Base-by-base conservation (phyloP, 1,140 invertebrate genomes). In the Parasteatoda tepidariorum region DNA sequence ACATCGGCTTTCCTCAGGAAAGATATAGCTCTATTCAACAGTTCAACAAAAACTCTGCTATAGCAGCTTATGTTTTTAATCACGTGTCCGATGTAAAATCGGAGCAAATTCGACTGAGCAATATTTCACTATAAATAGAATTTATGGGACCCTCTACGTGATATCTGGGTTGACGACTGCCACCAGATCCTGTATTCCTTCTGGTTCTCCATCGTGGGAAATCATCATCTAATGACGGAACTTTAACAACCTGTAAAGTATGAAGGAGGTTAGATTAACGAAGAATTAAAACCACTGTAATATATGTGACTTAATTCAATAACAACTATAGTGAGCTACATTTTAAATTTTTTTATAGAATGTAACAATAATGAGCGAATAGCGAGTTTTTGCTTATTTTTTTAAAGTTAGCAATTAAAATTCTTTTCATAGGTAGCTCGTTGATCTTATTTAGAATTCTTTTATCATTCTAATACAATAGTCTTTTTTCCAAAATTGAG, bases 101-200 rank as follows among this genome's bases (percentile, higher is more conserved):
- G 48, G 75, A 74, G 68, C 88, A 88, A 18, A 88, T 64, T 33
- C 84, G 26, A 78, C 86, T 87, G 48, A 88, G 82, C 26, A 88
- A 78, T 22, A 88, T 88, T 79, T 88, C 87, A 28, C 86, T 86
- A 75, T 88, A 88, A 28, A 86, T 81, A 1, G 88, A 86, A 76
- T 88, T 88, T 30, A 88, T 86, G 11, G 84, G 75, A 2, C 88
- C 88, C 74, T 88, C 87, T 3, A 89, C 87, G 75, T 87, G 88
- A 74, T 85, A 88, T 26, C 79, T 41, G 9, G 79, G 62, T 28
- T 83, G 68, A n/a, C 59, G 68, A 55, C 9, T 61, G 6, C 57
- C 38, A 24, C 66, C 55, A 28, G 33, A 18, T 5, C 68, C 81
- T 1, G 48, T 28, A 6, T 83, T 62, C 34, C 68, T 64, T 11